A percentile compares a stretch with the other conserved stretches of the same genome.
These are phyloP conservation scores for Chascanopsetta lugubris DNA, from an alignment of 2,113 vertebrate genomes.

Conservation along the genomic window DNA sequence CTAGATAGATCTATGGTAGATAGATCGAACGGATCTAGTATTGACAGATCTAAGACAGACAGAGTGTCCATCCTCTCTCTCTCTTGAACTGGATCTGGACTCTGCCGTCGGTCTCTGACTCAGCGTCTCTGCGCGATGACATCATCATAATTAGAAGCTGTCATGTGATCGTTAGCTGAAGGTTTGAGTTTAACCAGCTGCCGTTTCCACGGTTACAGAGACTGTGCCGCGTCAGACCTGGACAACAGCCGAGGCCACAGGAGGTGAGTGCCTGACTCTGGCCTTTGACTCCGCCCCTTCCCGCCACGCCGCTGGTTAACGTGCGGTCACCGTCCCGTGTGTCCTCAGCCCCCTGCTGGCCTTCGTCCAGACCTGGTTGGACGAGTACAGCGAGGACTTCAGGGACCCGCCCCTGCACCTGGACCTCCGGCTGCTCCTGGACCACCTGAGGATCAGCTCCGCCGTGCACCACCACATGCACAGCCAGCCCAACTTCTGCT, in stretches of 20 bases:
- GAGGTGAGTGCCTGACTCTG: constrained; percentile 63
- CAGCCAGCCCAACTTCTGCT: constrained; percentile 69
- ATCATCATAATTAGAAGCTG: constrained; percentile 48
- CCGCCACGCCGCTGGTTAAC: constrained; percentile 5
- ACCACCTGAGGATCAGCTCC: constrained; percentile 73
- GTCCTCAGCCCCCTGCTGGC: constrained; percentile 72
- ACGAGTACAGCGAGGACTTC: constrained; percentile 86
- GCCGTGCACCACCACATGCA: constrained; percentile 54
- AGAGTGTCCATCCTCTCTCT: too few species aligned
- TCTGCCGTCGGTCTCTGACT: too few species aligned
- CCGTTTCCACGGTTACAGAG: constrained; percentile 49
- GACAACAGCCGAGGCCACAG: constrained; percentile 58
- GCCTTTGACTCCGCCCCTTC: not conserved
- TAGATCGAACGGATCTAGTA: too few species aligned
- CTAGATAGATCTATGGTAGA: too few species aligned
- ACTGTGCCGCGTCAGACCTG: constrained; percentile 55
- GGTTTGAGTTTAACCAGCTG: constrained; percentile 37
- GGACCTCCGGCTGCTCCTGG: constrained; percentile 69
- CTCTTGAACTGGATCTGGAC: too few species aligned
- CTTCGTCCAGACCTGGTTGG: constrained; percentile 85
- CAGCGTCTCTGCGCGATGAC: too few species aligned
- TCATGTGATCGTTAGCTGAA: constrained; percentile 56
- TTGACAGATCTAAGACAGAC: too few species aligned
- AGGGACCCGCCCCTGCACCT: constrained; percentile 81
- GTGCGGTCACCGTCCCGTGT: not conserved